A percentile compares a stretch with the other conserved stretches of the same genome.
Conservation (phyloP, 2,113 vertebrate genomes). For the Ceyx cyanopectus region DNA sequence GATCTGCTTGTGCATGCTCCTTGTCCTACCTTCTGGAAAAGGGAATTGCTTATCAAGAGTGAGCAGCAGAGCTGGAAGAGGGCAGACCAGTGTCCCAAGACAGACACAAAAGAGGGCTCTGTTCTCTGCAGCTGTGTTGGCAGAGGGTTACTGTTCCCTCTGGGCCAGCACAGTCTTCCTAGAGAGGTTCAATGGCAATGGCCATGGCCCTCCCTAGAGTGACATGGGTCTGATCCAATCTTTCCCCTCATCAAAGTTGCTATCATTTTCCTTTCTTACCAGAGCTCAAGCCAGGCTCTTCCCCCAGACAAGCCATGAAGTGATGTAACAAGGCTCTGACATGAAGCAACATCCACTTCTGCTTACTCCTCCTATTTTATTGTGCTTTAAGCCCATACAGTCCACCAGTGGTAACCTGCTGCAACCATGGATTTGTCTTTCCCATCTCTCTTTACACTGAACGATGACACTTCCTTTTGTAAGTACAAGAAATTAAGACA, state of each 20-base stretch:
- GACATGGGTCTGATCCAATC: not conserved
- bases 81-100: not conserved
- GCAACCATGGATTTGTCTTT: not conserved
- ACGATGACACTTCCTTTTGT: not conserved
- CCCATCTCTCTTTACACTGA: not conserved
- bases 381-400: not conserved
- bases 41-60: not conserved
- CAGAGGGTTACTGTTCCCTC: not conserved
- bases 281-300: not conserved
- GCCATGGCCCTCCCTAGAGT: not conserved
- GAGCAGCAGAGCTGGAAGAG: not conserved
- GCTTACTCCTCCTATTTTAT: not conserved
- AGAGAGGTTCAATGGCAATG: not conserved
- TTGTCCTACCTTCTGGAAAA: not conserved
- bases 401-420: not conserved
- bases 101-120: not conserved
- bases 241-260: not conserved
- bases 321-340: not conserved
- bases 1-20: fast-evolving
- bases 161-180: not conserved
- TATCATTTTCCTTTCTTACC: not conserved
- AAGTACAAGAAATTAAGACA: not conserved
- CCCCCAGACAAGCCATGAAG: not conserved
- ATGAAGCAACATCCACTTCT: not conserved
- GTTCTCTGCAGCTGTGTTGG: not conserved